A percentile compares a stretch with the other conserved stretches of the same genome.
phyloP scores from a whole-genome alignment of 64 coral and sea anemone genomes.

The Acropora tenuis region DNA sequence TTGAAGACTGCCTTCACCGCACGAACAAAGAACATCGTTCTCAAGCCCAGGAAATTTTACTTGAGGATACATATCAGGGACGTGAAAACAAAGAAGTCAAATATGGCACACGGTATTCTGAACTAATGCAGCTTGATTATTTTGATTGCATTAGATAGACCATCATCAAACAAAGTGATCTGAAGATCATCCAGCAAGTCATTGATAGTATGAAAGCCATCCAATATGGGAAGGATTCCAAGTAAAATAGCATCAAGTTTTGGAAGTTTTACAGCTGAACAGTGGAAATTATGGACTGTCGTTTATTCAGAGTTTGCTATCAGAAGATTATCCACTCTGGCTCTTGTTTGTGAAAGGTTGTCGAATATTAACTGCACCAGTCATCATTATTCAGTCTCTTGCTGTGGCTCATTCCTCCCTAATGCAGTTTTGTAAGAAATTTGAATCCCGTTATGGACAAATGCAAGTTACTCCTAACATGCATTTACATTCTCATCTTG shows the following conservation, averaged over 20 bases:
- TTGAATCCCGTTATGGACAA: conserved; percentile 37
- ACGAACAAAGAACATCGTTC: conserved; percentile 33
- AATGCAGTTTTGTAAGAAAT: conserved; percentile 16
- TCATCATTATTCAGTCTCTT: neutral
- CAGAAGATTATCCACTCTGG: conserved; percentile 2
- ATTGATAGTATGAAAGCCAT: conserved; percentile 18
- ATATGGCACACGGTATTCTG: neutral
- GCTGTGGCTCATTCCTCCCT: neutral
- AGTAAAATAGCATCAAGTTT: conserved; percentile 25
- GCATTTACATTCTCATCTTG: conserved; percentile 62
- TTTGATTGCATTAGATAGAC: conserved; percentile 57
- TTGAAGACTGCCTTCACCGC: neutral
- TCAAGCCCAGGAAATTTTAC: neutral
- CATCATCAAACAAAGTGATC: no score
- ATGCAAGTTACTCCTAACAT: conserved; percentile 41
- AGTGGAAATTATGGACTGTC: conserved; percentile 32
- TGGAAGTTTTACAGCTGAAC: conserved; percentile 39
- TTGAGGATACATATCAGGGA: neutral
- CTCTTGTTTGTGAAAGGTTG: conserved; percentile 40
- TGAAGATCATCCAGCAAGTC: neutral
- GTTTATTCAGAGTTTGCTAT: conserved; percentile 15
- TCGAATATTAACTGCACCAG: neutral
- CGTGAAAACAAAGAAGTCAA: conserved; percentile 8
- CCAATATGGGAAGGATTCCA: neutral
- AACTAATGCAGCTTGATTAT: conserved; percentile 60